These are phyloP conservation scores for Mesocricetus auratus DNA, from an alignment of 2,113 vertebrate genomes.

Conservation along the genomic window DNA sequence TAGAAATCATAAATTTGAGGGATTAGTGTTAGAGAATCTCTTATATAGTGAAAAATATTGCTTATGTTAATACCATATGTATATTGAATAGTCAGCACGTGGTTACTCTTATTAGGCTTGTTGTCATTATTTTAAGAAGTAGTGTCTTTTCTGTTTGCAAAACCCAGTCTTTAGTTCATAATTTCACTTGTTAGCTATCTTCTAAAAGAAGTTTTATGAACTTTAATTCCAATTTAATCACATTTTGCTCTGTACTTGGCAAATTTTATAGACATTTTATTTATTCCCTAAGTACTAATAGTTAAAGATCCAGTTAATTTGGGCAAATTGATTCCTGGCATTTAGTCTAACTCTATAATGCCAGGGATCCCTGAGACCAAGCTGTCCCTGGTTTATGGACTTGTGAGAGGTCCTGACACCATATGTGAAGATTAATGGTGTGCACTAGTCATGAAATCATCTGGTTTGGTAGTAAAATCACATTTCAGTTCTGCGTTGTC, in stretches of 20 bases:
- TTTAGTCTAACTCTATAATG: neutral
- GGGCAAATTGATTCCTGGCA: neutral
- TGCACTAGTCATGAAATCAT: neutral
- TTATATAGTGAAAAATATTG: neutral
- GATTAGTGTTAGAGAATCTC: accelerated
- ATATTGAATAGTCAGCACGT: neutral
- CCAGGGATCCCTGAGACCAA: neutral
- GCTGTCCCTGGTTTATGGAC: accelerated
- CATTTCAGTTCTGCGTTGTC: neutral
- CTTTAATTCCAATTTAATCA: neutral
- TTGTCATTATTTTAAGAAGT: neutral
- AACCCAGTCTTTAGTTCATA: neutral
- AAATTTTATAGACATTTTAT: neutral
- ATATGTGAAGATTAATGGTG: accelerated
- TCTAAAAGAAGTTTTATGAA: neutral
- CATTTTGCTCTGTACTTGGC: neutral
- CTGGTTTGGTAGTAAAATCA: neutral
- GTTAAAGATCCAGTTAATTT: neutral
- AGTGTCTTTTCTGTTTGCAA: neutral
- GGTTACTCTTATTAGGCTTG: neutral
- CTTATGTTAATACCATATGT: too few species aligned
- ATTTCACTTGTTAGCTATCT: neutral
- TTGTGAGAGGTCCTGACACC: accelerated
- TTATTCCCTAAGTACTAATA: neutral
- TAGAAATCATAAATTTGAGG: neutral